These are phyloP conservation scores for Deilephila porcellus DNA, from an alignment of 2,888 invertebrate species.

Conservation along the genomic window DNA sequence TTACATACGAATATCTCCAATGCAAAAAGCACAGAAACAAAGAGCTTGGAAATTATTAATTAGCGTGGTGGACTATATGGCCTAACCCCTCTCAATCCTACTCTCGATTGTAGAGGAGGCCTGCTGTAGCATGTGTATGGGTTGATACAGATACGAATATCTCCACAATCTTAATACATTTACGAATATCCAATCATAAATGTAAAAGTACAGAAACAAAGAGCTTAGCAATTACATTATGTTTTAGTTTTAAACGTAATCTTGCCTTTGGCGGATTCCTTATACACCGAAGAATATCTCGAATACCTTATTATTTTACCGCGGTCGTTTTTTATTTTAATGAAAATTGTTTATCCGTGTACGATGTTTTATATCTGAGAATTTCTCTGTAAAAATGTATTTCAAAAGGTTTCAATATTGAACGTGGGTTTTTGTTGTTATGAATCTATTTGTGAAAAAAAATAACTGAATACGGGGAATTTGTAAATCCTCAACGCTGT, in stretches of 20 bases:
- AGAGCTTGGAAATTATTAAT: no score
- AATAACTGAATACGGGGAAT: neutral
- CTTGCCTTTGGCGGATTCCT: neutral
- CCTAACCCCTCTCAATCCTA: no score
- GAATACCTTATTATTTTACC: neutral
- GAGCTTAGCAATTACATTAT: neutral
- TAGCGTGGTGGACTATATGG: no score
- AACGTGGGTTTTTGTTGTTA: conserved; percentile 14
- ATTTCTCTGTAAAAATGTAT: neutral
- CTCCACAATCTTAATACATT: neutral
- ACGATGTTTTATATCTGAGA: neutral
- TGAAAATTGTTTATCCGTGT: conserved; percentile 6
- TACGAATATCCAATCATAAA: neutral
- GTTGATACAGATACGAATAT: no score
- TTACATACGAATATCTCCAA: neutral
- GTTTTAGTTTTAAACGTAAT: neutral
- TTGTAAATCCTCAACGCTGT: neutral
- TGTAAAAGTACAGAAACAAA: neutral
- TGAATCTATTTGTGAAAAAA: conserved; percentile 7
- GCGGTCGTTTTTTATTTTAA: conserved; percentile 10
- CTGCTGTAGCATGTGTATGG: no score
- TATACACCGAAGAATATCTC: neutral
- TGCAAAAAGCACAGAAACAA: neutral
- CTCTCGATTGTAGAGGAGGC: no score
- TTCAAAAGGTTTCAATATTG: conserved; percentile 16